Base-by-base conservation (phyloP, 2,113 vertebrate genomes). In the Passer montanus region DNA sequence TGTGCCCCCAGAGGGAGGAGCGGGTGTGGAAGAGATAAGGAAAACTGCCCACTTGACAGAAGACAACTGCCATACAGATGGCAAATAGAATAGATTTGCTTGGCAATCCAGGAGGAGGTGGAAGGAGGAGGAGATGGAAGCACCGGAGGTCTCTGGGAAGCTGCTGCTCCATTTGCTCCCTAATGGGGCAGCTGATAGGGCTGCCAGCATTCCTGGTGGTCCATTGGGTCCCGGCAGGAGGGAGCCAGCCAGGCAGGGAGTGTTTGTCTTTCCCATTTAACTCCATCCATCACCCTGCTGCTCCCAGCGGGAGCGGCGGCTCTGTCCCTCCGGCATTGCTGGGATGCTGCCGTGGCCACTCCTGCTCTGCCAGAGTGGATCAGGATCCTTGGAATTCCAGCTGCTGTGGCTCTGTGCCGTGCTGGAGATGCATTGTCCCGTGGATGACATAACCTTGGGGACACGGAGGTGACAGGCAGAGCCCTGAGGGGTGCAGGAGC, bases 351-450 rank as follows among this genome's bases (percentile, higher is more conserved):
- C 5, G 3, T 2, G 47, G 28, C 80, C 1, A 0, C 6, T 43
- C 26, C 67, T 9, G 35, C 72, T 33, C 56, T 1, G 1, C 60
- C 1, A 5, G 55, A 62, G 31, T 8, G 21, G 15, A 19, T 39
- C 0, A 0, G 44, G 44, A 26, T 53, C 52, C 27, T 22, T 4
- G 55, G 66, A 3, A 15, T 37, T 7, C 24, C 14, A 4, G 27
- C 37, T 2, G 8, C 18, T 0, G 8, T 10, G 56, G 24, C 39
- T 35, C 33, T 0, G 2, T 46, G 66, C 33, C 2, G 0, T 23
- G 35, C 39, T 22, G 59, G n/a, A 14, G 31, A 19, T 5, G 3
- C 4, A 0, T 4, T 0, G 4, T 59, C 30, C 1, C 0, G 4
- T 5, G 55, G 84, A 3, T 4, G 49, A 30, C 53, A 41, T 24